Base-by-base conservation (phyloP, 2,888 invertebrate species). In the Hyles lineata region DNA sequence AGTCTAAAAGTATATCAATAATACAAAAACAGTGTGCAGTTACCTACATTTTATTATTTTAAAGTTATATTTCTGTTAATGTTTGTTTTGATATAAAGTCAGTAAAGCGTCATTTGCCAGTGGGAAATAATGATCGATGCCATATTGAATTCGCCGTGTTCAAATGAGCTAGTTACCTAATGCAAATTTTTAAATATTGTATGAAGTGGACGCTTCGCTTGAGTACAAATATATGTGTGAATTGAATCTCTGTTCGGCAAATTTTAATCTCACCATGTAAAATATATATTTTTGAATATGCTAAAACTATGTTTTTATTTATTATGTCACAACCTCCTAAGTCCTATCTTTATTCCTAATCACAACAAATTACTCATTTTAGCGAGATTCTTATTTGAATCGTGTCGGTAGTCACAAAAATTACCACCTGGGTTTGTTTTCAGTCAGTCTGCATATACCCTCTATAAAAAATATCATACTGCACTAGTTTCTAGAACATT, bases 201-300 rank as follows among this genome's bases (percentile, higher is more conserved):
- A 17, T 71, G 69, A 69, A 59, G 59, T 50, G 50, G 9, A 23
- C 32, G 23, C 2, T 35, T 23, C n/a, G 25, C 72, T 59, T 72
- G n/a, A 75, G 58, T 71, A 76, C 75, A 74, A 73, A 35, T 70
- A 72, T 67, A 76, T 81, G 77, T 63, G 72, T 72, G 76, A 84
- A 83, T 88, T 89, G 55, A 72, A 74, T 91, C 91, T 88, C 85
- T 87, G 83, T 81, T 81, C 80, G 76, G 83, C 83, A 84, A 85
- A 80, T 84, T 87, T 86, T 87, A 86, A 84, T 84, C 85, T 88
- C 84, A 79, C 83, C 85, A 78, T 84, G 82, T 88, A 88, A 88
- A 89, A 89, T 90, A 90, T 92, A 91, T 92, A 67, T 67, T 67
- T 92, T 92, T 92, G 87, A 90, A 88, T 91, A 91, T 83, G 90